These are phyloP conservation scores for Turritopsis rubra DNA, from an alignment of 30 jellyfish, hydroid and myxozoan genomes.

Conservation along the genomic window DNA sequence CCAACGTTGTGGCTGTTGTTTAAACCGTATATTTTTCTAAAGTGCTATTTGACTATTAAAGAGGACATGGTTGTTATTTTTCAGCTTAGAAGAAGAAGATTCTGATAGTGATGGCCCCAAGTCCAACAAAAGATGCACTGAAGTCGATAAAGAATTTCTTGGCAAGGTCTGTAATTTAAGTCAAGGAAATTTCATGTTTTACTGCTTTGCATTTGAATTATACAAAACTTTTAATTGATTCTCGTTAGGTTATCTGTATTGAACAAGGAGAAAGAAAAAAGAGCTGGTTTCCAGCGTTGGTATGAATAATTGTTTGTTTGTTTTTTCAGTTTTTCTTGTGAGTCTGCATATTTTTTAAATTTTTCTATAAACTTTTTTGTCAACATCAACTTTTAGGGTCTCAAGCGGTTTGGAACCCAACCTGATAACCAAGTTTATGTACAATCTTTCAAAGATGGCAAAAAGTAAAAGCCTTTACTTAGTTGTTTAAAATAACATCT, in stretches of 20 bases:
- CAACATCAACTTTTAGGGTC: too few relatives aligned
- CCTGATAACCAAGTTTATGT: slow-evolving; percentile 54
- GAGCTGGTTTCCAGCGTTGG: slow-evolving; percentile 99
- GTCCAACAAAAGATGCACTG: slow-evolving; percentile 28
- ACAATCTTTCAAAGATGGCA: slow-evolving; percentile 96
- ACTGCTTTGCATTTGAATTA: neutral
- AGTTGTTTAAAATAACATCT: neutral
- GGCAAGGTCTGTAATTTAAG: slow-evolving; percentile 54
- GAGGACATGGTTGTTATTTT: too few relatives aligned
- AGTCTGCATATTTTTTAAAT: too few relatives aligned
- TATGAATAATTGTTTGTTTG: slow-evolving; percentile 2
- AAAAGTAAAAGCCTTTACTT: too few relatives aligned
- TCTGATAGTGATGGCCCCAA: slow-evolving; percentile 36
- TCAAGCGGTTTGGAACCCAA: slow-evolving; percentile 19
- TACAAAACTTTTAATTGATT: neutral
- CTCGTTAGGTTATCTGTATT: slow-evolving; percentile 78
- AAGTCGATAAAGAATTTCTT: slow-evolving; percentile 32
- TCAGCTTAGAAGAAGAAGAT: slow-evolving; percentile 57
- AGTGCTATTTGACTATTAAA: neutral
- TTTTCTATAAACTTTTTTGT: too few relatives aligned
- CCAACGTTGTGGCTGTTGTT: neutral
- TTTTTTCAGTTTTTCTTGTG: neutral
- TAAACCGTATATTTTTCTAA: neutral
- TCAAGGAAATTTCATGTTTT: neutral
- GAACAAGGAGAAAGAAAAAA: slow-evolving; percentile 91